Percentiles rank a stretch among this genome's conserved stretches.
Conservation (phyloP, 1,140 invertebrate genomes). For the Pachypsylla venusta region DNA sequence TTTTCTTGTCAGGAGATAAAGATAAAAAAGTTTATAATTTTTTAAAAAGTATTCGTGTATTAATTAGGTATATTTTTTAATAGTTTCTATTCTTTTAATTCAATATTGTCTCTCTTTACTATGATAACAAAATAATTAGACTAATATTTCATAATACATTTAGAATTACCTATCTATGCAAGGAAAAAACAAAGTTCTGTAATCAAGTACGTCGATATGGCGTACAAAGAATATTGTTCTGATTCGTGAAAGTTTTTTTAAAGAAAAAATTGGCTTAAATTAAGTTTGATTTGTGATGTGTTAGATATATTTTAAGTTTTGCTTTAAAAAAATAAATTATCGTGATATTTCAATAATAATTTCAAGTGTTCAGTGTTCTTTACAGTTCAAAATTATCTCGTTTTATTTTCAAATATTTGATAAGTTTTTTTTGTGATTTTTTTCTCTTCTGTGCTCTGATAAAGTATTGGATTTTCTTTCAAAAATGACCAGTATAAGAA, state of each 20-base stretch:
- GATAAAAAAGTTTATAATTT: neutral
- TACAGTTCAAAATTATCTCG: no score
- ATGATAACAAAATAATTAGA: no score
- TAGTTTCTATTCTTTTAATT: neutral
- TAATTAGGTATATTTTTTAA: neutral
- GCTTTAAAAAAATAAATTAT: neutral
- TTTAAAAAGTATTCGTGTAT: neutral
- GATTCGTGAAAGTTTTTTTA: slow-evolving; percentile 4
- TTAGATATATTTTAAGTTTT: neutral
- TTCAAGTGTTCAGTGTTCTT: slow-evolving; percentile 1
- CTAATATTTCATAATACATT: no score
- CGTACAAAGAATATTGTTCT: neutral
- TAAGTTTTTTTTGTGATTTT: neutral
- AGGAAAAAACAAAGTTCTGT: no score
- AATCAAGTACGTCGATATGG: no score
- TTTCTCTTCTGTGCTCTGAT: neutral
- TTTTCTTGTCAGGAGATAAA: neutral
- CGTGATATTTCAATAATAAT: neutral
- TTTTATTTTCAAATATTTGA: slow-evolving; percentile 3
- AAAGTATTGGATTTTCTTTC: neutral
- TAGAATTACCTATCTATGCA: no score
- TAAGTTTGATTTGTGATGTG: neutral
- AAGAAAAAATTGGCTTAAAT: neutral
- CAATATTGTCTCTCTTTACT: neutral
- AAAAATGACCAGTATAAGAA: slow-evolving; percentile 6